A percentile compares a stretch with the other conserved stretches of the same genome.
Conservation (phyloP, 1,140 invertebrate genomes). For the Ephestia elutella region DNA sequence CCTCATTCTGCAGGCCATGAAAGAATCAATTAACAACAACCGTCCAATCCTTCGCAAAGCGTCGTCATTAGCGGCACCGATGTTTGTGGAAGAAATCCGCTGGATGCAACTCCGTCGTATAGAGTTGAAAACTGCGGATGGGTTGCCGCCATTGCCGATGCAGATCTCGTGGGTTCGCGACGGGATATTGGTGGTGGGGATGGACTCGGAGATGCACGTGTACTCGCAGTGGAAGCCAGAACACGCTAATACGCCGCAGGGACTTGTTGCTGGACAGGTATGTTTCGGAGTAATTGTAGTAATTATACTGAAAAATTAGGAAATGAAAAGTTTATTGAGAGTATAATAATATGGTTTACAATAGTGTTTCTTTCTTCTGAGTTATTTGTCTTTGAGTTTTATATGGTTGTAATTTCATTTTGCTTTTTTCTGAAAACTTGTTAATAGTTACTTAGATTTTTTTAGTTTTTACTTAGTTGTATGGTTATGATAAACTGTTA, state of each 20-base stretch:
- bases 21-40: conserved; percentile 85
- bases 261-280: conserved; percentile 40
- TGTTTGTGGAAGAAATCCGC: conserved; percentile 89
- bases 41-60: conserved; percentile 89
- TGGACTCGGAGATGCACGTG: conserved; percentile 99
- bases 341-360: too few species aligned
- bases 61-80: conserved; percentile 87
- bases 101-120: conserved; percentile 98
- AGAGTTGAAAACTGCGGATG: conserved; percentile 94
- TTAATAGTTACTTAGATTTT: too few species aligned
- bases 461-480: too few species aligned
- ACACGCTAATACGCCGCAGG: conserved; percentile 57
- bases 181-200: conserved; percentile 97
- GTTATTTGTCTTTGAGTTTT: too few species aligned
- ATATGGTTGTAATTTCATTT: too few species aligned
- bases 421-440: too few species aligned
- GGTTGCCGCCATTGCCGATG: conserved; percentile 96
- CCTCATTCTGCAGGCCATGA: conserved; percentile 76
- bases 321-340: too few species aligned
- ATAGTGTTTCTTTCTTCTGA: too few species aligned
- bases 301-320: too few species aligned
- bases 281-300: not conserved
- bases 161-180: conserved; percentile 99
- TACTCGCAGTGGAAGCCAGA: conserved; percentile 98
- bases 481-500: too few species aligned